phyloP scores from a whole-genome alignment of 2,888 invertebrate species.

The Drosophila prostipennis region DNA sequence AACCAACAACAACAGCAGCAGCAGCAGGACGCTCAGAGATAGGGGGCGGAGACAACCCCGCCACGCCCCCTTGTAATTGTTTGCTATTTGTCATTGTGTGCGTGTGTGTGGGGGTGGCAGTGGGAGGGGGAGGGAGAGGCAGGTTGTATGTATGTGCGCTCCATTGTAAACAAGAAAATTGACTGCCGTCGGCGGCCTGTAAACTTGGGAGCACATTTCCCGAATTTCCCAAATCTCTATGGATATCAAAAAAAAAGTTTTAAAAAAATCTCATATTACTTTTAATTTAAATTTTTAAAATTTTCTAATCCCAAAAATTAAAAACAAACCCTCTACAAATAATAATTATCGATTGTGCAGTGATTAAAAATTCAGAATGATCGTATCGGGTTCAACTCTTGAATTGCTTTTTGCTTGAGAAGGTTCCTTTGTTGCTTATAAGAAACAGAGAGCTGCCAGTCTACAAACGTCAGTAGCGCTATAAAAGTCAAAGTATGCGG shows the following conservation, averaged over 20 bases:
- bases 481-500: neutral
- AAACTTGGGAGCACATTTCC: constrained; percentile 41
- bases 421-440: neutral
- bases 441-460: neutral
- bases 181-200: constrained; percentile 62
- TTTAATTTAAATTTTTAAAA: no score
- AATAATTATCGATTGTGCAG: no score
- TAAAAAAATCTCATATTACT: no score
- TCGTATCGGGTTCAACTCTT: neutral
- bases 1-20: constrained; percentile 47
- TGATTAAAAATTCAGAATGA: neutral
- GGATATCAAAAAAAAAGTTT: neutral
- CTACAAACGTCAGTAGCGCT: neutral
- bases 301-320: no score
- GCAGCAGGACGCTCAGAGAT: constrained; percentile 17
- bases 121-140: constrained; percentile 5
- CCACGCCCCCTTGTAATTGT: constrained; percentile 67
- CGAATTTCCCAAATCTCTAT: constrained; percentile 21
- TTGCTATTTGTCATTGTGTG: constrained; percentile 68
- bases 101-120: constrained; percentile 8
- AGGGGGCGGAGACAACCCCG: constrained; percentile 39
- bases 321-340: no score
- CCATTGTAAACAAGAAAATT: constrained; percentile 73
- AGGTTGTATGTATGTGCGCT: constrained; percentile 33
- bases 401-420: neutral